Base-by-base conservation (phyloP, 2,113 vertebrate genomes). In the Damaliscus lunatus region DNA sequence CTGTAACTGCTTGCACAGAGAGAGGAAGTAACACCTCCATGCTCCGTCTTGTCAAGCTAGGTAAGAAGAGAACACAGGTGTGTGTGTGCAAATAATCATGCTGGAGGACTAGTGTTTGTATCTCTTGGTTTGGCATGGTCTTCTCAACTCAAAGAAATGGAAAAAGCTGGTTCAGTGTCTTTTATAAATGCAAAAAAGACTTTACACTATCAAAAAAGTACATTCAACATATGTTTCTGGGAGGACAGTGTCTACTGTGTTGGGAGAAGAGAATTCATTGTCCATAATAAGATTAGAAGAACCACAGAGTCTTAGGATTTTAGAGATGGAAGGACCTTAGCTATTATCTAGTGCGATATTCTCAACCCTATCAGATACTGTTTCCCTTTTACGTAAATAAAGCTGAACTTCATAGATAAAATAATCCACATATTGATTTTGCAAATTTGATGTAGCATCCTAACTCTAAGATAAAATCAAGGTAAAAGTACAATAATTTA, bases 1-100 rank as follows among this genome's bases (percentile, higher is more conserved):
- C 99, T 0, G 99, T 99, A 93, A 99, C 99, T 5, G 99, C 99
- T 50, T 99, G 99, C 92, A 99, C 99, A 0, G 99, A 99, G 46
- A 99, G 99, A 93, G 99, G 99, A 98, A 99, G 99, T 74, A 99
- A 99, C 96, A 99, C 99, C 3, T 99, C 99, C 31, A 48, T 88
- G n/a, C 99, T 99, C 1, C 99, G 98, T 50, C 99, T 99, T 95
- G 99, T 99, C 97, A 99, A 99, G 97, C 98, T 99, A 94, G 99
- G 99, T 99, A 98, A 98, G 99, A 96, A 74, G 83, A 19, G 13
- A 11, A 7, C 6, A 1, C 9, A 5, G 43, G 64, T 4, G 57
- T 2, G 16, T 5, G 14, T 31, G 59, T 59, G 29, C 27, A 55
- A 74, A 23, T 16, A 8, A 8, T 15, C 19, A 0, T 43, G 46